Base-by-base conservation (phyloP, 2,888 invertebrate genomes). In the Euphydryas editha region DNA sequence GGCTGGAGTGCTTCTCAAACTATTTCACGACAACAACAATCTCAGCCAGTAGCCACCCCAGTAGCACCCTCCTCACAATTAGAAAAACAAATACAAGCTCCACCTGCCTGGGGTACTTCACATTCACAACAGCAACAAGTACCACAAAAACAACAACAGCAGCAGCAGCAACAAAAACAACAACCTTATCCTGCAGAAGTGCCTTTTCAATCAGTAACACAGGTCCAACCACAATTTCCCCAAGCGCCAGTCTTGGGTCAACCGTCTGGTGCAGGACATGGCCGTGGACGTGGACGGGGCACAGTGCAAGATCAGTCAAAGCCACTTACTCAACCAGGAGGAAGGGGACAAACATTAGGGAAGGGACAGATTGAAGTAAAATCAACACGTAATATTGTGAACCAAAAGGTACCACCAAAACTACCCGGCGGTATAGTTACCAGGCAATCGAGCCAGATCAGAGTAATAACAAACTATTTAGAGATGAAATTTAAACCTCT, bases 381-480 rank as follows among this genome's bases (percentile, higher is more conserved):
- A 47, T 1, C 13, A 3, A 2, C 20, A 2, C 1, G 13, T 47
- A 13, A 13, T 2, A 20, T n/a, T 51, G 8, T 18, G 5, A 81
- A 81, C 58, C 74, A 75, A 11, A 85, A 75, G 66, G 84, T 90
- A 73, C 90, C 91, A 0, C 65, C 65, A 0, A 90, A 85, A 70
- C 79, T 84, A n/a, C 93, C 95, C 0, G 82, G 84, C 6, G 72
- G 59, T 4, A 86, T 44, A 1, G 82, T 86, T 5, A 72, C 69
- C 0, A 58, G 73, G 3, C 44, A 58, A 20, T 56, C 65, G 7
- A 37, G 2, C 13, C 36, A 2, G 11, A 68, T 94, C 0, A 78
- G 59, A 37, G 87, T 96, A 0, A 81, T 94, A 39, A 94, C 95
- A 0, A 97, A 97, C 77, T 96, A 96, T 82, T 83, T 97, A 59